These are phyloP conservation scores for Eucera pruinosa DNA, from an alignment of 2,888 invertebrate genomes.

Conservation along the genomic window DNA sequence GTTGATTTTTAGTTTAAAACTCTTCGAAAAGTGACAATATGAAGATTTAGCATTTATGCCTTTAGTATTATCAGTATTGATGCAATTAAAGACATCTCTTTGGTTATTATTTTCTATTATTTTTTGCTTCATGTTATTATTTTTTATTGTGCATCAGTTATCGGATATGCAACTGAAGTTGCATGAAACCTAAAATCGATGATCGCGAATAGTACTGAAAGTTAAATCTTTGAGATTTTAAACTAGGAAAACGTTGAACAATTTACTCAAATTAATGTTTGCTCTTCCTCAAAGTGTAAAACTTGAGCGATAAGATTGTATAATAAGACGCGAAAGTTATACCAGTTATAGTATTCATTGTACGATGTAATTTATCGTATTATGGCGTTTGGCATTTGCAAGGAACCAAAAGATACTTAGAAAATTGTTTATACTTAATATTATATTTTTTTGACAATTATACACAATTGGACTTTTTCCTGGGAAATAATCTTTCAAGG, in stretches of 20 bases:
- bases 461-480: slow-evolving; percentile 39
- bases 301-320: slow-evolving; percentile 21
- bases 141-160: too few relatives aligned
- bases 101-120: background rate
- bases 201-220: background rate
- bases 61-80: background rate
- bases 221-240: slow-evolving; percentile 25
- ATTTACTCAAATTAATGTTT: slow-evolving; percentile 7
- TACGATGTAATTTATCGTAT: slow-evolving; percentile 13
- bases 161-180: background rate
- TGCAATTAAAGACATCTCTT: background rate
- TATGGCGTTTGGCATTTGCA: background rate
- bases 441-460: slow-evolving; percentile 54
- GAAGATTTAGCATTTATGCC: slow-evolving; percentile 1
- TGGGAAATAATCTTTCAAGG: slow-evolving; percentile 40
- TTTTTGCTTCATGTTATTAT: background rate
- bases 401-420: background rate
- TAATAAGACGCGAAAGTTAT: background rate
- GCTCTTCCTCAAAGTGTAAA: slow-evolving; percentile 10
- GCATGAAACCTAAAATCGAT: background rate
- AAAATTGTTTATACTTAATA: slow-evolving; percentile 41
- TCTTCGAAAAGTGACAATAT: slow-evolving; percentile 15
- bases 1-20: slow-evolving; percentile 11
- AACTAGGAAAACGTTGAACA: background rate
- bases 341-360: background rate